Conservation (phyloP, 2,888 invertebrate genomes). For the Coelopa pilipes region DNA sequence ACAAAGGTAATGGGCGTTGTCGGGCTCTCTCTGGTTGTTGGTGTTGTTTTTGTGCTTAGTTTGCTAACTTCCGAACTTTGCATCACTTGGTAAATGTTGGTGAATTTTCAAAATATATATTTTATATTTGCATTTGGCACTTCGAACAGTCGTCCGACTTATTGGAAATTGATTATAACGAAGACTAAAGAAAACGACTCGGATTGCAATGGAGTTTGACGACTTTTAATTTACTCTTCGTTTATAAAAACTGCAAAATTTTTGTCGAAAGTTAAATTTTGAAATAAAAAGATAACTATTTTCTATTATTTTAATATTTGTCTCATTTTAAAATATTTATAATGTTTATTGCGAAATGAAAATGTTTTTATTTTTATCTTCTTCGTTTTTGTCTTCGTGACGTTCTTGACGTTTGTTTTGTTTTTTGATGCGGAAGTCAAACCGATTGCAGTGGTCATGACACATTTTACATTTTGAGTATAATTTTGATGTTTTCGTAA, state of each 20-base stretch:
- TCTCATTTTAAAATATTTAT: no score
- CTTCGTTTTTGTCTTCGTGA: slow-evolving; percentile 8
- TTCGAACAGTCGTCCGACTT: no score
- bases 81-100: slow-evolving; percentile 9
- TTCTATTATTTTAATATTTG: neutral
- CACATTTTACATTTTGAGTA: no score
- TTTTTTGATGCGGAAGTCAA: neutral
- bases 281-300: neutral
- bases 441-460: no score
- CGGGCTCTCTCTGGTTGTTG: neutral
- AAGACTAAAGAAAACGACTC: no score
- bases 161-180: no score
- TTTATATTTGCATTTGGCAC: no score
- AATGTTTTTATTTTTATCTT: slow-evolving; percentile 14
- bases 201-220: no score
- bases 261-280: neutral
- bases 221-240: neutral
- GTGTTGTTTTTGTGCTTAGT: neutral
- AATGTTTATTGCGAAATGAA: no score
- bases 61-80: slow-evolving; percentile 4
- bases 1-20: neutral
- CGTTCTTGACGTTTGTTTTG: slow-evolving; percentile 5
- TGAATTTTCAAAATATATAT: no score
- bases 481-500: no score
- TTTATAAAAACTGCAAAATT: neutral